Percentiles rank a stretch among this genome's conserved stretches.
Conservation (phyloP, 2,113 vertebrate genomes). For the Pipa parva region DNA sequence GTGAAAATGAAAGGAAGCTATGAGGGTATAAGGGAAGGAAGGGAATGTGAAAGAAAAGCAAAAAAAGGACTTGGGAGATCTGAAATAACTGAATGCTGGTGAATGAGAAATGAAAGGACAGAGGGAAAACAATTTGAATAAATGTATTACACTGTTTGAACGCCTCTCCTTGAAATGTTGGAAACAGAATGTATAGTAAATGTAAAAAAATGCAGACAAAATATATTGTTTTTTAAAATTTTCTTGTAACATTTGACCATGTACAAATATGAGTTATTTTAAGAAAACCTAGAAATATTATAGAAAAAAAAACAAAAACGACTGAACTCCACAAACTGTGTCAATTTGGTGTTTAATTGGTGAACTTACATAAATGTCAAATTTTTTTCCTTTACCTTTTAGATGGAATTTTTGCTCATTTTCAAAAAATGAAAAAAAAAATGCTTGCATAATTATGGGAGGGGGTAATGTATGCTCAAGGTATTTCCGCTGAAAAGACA, state of each 20-base stretch:
- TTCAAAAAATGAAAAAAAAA: slow-evolving; percentile 20
- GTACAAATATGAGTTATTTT: too few species aligned
- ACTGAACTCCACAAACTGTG: too few species aligned
- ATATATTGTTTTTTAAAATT: too few species aligned
- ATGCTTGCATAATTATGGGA: slow-evolving; percentile 37
- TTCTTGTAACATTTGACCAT: too few species aligned
- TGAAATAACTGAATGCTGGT: not conserved
- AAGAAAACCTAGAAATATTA: too few species aligned
- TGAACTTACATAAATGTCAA: slow-evolving; percentile 31
- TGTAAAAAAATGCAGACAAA: too few species aligned
- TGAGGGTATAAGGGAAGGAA: not conserved
- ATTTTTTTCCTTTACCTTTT: slow-evolving; percentile 28
- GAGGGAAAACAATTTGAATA: not conserved
- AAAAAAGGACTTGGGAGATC: not conserved
- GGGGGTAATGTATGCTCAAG: slow-evolving; percentile 22
- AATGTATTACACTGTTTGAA: too few species aligned
- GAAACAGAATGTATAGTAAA: too few species aligned
- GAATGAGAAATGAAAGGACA: not conserved
- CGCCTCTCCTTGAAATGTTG: too few species aligned
- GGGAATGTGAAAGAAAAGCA: not conserved
- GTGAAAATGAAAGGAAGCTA: too few species aligned
- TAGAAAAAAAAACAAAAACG: too few species aligned
- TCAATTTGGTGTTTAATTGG: slow-evolving; percentile 26
- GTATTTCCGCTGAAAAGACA: slow-evolving; percentile 33
- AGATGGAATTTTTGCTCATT: slow-evolving; percentile 25